These are phyloP conservation scores for Oryzias celebensis DNA, from an alignment of 2,113 vertebrate genomes.

Conservation along the genomic window DNA sequence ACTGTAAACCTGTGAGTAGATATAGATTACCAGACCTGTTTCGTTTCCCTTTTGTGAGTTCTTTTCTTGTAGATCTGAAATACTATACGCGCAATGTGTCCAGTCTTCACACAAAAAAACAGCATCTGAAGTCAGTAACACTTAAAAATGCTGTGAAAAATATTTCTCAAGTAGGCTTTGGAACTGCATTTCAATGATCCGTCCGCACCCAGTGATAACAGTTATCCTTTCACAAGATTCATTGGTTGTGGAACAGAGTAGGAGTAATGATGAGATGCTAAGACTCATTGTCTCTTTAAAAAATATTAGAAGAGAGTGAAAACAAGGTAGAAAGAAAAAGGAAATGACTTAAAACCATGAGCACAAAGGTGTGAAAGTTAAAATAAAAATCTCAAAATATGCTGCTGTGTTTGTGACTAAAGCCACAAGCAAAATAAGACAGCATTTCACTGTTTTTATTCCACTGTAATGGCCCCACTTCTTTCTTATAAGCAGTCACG, in stretches of 20 bases:
- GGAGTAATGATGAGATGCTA: conserved; percentile 13
- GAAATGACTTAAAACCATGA: conserved; percentile 48
- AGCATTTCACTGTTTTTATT: conserved; percentile 59
- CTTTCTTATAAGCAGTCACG: conserved; percentile 78
- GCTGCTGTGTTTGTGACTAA: conserved; percentile 23
- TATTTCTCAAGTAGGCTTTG: conserved; percentile 1
- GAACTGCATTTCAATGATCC: not conserved
- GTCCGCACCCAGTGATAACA: conserved; percentile 6
- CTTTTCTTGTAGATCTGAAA: too few relatives aligned
- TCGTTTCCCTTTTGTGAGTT: too few relatives aligned
- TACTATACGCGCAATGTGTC: too few relatives aligned
- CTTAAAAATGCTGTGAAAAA: conserved; percentile 4
- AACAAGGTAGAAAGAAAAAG: not conserved
- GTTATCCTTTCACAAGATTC: not conserved
- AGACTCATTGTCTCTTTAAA: conserved; percentile 46
- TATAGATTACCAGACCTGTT: not conserved
- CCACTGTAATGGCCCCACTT: conserved; percentile 65
- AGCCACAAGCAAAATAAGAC: conserved; percentile 43
- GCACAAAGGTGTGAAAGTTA: conserved; percentile 46
- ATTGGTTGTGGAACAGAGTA: not conserved
- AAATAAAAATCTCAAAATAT: conserved; percentile 18
- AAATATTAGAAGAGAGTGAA: not conserved
- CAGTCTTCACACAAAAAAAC: too few relatives aligned
- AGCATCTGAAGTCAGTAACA: conserved; percentile 1
- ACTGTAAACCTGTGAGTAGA: conserved; percentile 33